Base-by-base conservation (phyloP, 2,797 vertebrate genomes). In the Lacerta bilineata region DNA sequence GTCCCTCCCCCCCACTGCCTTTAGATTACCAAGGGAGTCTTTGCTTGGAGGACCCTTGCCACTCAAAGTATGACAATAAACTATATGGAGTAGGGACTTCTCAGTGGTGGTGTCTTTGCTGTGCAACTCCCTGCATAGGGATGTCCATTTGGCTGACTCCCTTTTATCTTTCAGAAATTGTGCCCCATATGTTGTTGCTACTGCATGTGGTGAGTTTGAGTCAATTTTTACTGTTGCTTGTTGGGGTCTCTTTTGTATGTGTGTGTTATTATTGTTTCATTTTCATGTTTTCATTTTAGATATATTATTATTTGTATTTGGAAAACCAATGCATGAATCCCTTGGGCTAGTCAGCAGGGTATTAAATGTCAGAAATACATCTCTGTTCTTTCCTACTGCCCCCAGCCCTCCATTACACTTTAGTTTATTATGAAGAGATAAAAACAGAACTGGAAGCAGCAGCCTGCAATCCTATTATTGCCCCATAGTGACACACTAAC, bases 401-500 rank as follows among this genome's bases (percentile, higher is more conserved):
- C 27, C 27, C 33, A 3, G 9, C 2, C 29, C 27, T 41, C 33
- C 68, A 27, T 55, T 80, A 11, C n/a, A 50, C 39, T 27, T 81
- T 61, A 66, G 36, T 75, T 76, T 86, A 55, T 86, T 86, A 69
- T 61, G 66, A 84, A 18, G 36, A 43, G 71, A 41, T 23, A 27
- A 82, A 85, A 55, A 61, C 71, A 76, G 71, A 81, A 85, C 39
- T 80, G 50, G 29, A 36, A 66, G 43, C 71, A 68, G 55, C 72
- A 75, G 75, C 71, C 36, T 81, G n/a, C 68, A 33, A 69, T 79
- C 81, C 86, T 75, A 84, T 87, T 80, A 90, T 79, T 83, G 68
- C 23, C 27, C 74, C 68, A 39, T 33, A 72, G 55, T 41, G 81
- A 84, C 68, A 84, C 55, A 79, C 85, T 61, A 83, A 71, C 80